These are phyloP conservation scores for Chauna torquata DNA, from an alignment of 2,113 vertebrate genomes.

Conservation along the genomic window DNA sequence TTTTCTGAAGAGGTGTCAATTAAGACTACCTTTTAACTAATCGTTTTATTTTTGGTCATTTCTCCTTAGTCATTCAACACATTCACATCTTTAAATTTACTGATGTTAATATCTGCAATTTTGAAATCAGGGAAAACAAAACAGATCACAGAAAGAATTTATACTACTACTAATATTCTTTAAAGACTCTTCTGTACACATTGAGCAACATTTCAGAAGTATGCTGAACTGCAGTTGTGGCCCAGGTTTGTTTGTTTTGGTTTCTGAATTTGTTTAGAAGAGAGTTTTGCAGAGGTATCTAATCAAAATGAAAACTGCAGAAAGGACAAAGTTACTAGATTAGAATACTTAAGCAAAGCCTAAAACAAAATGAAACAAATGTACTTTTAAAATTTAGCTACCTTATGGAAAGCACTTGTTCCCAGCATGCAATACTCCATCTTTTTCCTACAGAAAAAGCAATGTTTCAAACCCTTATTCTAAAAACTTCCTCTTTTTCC, in stretches of 20 bases:
- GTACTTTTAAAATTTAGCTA: constrained; percentile 70
- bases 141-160: neutral
- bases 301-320: constrained; percentile 59
- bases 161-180: neutral
- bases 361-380: constrained; percentile 57
- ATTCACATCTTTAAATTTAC: neutral
- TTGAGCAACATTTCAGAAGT: neutral
- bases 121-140: neutral
- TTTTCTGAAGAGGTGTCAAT: neutral
- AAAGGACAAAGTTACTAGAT: constrained; percentile 55
- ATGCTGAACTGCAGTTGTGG: neutral
- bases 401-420: constrained; percentile 71
- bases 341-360: constrained; percentile 56
- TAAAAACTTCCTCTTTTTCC: constrained; percentile 42
- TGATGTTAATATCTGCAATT: neutral
- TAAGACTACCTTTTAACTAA: neutral
- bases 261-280: constrained; percentile 23
- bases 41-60: neutral
- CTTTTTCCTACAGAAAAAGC: constrained; percentile 72
- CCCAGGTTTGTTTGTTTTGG: neutral
- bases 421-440: constrained; percentile 74
- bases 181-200: neutral
- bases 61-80: neutral
- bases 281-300: constrained; percentile 45
- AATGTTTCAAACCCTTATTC: constrained; percentile 71